These are phyloP conservation scores for Conchocele bisecta DNA, from an alignment of 2,888 invertebrate species.

Conservation along the genomic window DNA sequence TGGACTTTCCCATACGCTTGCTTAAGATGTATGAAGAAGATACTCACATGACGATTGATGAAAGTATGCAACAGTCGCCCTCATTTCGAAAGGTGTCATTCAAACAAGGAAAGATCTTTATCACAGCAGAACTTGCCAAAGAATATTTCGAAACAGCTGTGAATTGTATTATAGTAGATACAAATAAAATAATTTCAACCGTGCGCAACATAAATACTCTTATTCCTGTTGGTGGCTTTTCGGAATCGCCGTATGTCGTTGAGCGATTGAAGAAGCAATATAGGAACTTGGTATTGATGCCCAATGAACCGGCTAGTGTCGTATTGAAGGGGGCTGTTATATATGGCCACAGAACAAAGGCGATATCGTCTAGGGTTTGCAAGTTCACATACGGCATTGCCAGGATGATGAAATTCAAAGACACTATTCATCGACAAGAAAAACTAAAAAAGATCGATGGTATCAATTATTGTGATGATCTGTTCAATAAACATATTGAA, in stretches of 20 bases:
- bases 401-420: neutral
- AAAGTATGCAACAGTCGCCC: conserved; percentile 12
- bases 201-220: conserved; percentile 11
- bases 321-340: conserved; percentile 52
- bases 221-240: conserved; percentile 30
- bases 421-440: neutral
- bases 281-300: conserved; percentile 12
- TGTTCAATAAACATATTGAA: conserved; percentile 8
- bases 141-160: conserved; percentile 27
- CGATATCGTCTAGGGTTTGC: conserved; percentile 43
- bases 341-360: conserved; percentile 38
- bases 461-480: neutral
- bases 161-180: neutral
- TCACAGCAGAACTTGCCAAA: conserved; percentile 3
- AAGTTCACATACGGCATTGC: conserved; percentile 11
- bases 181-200: neutral
- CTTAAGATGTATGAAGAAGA: conserved; percentile 4
- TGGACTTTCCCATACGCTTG: conserved; percentile 28
- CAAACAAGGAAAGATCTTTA: conserved; percentile 32
- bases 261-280: conserved; percentile 11
- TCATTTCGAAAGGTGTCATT: conserved; percentile 13
- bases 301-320: conserved; percentile 36
- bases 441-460: neutral
- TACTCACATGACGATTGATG: neutral
- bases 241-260: conserved; percentile 24